Conservation (phyloP, 2,113 vertebrate species). For the Mesitornis unicolor region DNA sequence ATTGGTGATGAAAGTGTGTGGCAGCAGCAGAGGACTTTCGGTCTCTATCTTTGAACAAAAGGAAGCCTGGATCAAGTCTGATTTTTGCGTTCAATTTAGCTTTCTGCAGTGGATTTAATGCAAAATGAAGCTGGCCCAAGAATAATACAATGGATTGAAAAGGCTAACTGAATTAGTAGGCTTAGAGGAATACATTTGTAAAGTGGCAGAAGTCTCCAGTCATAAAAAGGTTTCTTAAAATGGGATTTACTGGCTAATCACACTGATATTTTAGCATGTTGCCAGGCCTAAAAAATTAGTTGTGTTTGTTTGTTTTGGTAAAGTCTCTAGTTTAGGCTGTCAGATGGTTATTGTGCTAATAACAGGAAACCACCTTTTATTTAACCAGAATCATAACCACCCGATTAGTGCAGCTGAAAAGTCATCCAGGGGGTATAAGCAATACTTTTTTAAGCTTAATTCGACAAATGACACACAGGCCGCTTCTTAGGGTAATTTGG, state of each 20-base stretch:
- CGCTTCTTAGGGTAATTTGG: conserved; percentile 5
- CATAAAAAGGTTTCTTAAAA: conserved; percentile 87
- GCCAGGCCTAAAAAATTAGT: conserved; percentile 79
- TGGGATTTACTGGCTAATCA: conserved; percentile 84
- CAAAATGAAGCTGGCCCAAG: conserved; percentile 83
- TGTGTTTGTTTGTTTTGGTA: conserved; percentile 80
- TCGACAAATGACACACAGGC: not conserved
- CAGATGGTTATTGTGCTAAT: conserved; percentile 63
- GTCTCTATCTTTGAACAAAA: conserved; percentile 86
- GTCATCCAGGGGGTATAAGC: not conserved
- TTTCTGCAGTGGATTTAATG: conserved; percentile 85
- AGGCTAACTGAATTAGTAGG: conserved; percentile 88
- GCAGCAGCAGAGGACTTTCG: conserved; percentile 80
- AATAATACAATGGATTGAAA: conserved; percentile 88
- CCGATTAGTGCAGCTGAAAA: not conserved
- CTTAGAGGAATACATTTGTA: conserved; percentile 89
- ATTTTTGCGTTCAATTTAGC: conserved; percentile 84
- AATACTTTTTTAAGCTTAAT: conserved; percentile 30
- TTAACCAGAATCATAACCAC: conserved; percentile 39
- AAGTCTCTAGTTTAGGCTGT: conserved; percentile 70
- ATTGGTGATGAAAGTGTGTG: conserved; percentile 87
- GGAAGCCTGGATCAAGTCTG: conserved; percentile 81
- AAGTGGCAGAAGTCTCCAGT: conserved; percentile 86
- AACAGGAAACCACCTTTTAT: conserved; percentile 43
- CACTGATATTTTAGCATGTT: conserved; percentile 83